Evolutionary conservation across 2,113 vertebrate genomes (phyloP).

Genomic region (Oceanodroma tethys): DNA sequence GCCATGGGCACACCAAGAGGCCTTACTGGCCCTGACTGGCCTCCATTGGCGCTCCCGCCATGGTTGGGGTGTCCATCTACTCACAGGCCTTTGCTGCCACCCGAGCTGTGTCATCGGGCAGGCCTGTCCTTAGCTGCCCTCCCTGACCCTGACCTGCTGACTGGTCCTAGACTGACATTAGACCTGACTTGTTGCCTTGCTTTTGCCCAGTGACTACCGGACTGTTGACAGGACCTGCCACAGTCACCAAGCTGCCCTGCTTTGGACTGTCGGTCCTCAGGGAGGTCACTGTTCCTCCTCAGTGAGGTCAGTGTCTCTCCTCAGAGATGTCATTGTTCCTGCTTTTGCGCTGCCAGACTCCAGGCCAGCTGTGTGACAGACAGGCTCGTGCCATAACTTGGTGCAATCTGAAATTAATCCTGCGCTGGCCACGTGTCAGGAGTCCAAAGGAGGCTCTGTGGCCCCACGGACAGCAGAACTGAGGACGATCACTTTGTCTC

Average conservation of each 20-base stretch:
- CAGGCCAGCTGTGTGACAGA: not conserved
- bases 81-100: not conserved
- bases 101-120: accelerated
- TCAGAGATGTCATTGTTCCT: not conserved
- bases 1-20: not conserved
- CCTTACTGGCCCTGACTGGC: not conserved
- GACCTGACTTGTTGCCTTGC: not conserved
- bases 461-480: not conserved
- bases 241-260: not conserved
- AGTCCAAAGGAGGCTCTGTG: not conserved
- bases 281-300: not conserved
- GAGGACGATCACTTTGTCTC: not conserved
- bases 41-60: not conserved
- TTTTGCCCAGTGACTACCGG: not conserved
- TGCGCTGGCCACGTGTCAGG: accelerated
- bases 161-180: not conserved
- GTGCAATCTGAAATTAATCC: not conserved
- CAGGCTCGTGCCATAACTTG: not conserved
- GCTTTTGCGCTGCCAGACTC: not conserved
- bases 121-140: not conserved
- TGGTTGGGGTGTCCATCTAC: not conserved
- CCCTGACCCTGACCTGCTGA: no score
- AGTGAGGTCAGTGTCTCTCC: not conserved
- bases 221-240: not conserved
- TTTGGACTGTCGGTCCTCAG: not conserved